Evolutionary conservation across 2,888 invertebrate species (phyloP), one percentile per base, ranked within the genome.

Genomic region (Torymus tubicola): DNA sequence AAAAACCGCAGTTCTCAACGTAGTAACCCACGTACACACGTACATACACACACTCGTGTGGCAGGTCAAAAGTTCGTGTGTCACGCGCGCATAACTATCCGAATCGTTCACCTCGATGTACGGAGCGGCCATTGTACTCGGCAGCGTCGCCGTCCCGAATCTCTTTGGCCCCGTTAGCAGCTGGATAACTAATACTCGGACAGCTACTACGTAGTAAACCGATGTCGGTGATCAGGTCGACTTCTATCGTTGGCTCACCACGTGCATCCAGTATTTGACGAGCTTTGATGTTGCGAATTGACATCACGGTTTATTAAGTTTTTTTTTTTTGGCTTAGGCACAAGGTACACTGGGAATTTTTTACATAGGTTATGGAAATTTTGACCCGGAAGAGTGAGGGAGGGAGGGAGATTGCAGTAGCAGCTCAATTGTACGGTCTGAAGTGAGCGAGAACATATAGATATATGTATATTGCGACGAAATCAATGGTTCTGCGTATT

Each of bases 201-300:
- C 90, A 88, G 4, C 89, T 87, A 1, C 88, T 86, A 70, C 90
- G 84, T 14, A 90, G 77, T n/a, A 90, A 70, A 4, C 90, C 90
- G 12, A 89, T 85, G 4, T 90, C 89, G 0, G 89, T 89, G 31
- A 90, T 87, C 13, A 90, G 63, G 55, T 90, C 90, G 4, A 90
- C 88, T 83, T 90, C 95, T 74, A 95, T 92, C 14, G 95, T 95
- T n/a, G 95, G 95, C 87, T 94, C 94, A 42, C 94, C 94, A 80
- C 94, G 92, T 82, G 94, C 93, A 91, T 95, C 94, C 88, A 93
- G 94, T 87, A 95, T 95, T 87, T 93, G 93, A 76, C 94, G 92
- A 73, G 94, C 94, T 87, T 93, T 92, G 16, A 95, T 91, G 85
- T 93, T 93, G 83, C 91, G 91, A 87, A 94, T 93, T 61, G 93